A percentile compares a stretch with the other conserved stretches of the same genome.
Conservation (phyloP, 2,797 vertebrate species). For the Girardinus metallicus region DNA sequence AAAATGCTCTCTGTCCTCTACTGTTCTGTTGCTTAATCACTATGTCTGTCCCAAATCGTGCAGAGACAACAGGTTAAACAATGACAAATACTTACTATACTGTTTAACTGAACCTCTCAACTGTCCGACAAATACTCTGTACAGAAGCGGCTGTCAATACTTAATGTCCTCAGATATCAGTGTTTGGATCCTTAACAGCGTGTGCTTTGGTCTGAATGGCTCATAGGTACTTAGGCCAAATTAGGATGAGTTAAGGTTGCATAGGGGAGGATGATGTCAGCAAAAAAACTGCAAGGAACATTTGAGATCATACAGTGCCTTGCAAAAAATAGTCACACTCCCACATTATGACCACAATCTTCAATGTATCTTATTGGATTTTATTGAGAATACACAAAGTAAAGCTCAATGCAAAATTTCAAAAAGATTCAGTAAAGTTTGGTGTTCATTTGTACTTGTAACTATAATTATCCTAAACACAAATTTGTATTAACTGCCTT, state of each 20-base stretch:
- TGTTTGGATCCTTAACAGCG: not conserved
- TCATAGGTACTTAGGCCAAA: not conserved
- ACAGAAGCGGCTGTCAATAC: constrained; percentile 25
- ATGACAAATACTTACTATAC: constrained; percentile 10
- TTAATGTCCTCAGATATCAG: constrained; percentile 8
- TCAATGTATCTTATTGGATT: not conserved
- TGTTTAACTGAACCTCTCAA: constrained; percentile 9
- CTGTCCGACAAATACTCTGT: constrained; percentile 6
- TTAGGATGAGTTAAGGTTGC: not conserved
- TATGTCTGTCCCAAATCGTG: not conserved
- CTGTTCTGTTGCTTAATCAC: not conserved
- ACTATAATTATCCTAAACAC: not conserved
- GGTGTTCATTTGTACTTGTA: not conserved
- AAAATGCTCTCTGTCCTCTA: not conserved
- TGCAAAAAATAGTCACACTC: not conserved
- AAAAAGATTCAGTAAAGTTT: not conserved
- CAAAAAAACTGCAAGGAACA: not conserved
- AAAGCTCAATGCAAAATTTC: not conserved
- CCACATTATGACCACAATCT: not conserved
- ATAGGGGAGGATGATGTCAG: not conserved
- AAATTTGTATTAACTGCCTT: too few species aligned
- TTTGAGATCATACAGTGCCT: not conserved
- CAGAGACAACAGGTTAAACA: constrained; percentile 21
- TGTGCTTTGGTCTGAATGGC: constrained; percentile 2
- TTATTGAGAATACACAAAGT: not conserved